These are phyloP conservation scores for Rafetus swinhoei DNA, from an alignment of 2,113 vertebrate genomes.

Conservation along the genomic window DNA sequence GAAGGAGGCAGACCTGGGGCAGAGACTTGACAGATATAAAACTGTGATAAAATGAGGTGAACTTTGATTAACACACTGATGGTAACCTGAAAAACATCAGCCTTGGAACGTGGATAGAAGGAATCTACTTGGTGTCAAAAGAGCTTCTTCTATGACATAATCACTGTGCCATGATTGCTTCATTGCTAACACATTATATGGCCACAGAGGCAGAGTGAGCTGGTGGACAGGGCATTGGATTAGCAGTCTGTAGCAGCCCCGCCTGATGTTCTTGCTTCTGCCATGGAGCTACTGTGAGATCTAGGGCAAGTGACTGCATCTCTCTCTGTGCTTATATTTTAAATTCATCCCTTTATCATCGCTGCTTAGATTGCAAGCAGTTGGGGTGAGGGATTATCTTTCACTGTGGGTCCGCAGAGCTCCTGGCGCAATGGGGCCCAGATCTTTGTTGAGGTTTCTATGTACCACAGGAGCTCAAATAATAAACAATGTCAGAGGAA, in stretches of 20 bases:
- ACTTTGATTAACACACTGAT: neutral
- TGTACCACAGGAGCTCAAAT: rapidly evolving
- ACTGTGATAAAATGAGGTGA: neutral
- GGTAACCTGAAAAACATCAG: neutral
- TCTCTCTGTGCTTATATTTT: too few relatives aligned
- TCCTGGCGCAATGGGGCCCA: neutral
- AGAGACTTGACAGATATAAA: neutral
- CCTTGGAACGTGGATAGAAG: neutral
- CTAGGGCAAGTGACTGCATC: too few relatives aligned
- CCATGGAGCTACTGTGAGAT: neutral
- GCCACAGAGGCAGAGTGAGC: neutral
- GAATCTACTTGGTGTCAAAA: neutral
- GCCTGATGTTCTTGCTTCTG: too few relatives aligned
- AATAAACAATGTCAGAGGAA: slow-evolving; percentile 26
- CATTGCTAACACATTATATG: too few relatives aligned
- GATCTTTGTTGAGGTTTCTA: neutral
- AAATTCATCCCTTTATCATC: neutral
- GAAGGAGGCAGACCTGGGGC: slow-evolving; percentile 12
- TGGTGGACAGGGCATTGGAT: neutral
- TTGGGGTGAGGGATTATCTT: neutral
- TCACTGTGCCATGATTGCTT: too few relatives aligned
- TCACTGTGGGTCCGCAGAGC: neutral
- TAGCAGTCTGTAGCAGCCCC: neutral
- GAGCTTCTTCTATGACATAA: neutral
- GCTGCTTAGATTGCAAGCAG: neutral